These are phyloP conservation scores for Ophion obscuratus DNA, from an alignment of 2,888 invertebrate genomes.

Conservation along the genomic window DNA sequence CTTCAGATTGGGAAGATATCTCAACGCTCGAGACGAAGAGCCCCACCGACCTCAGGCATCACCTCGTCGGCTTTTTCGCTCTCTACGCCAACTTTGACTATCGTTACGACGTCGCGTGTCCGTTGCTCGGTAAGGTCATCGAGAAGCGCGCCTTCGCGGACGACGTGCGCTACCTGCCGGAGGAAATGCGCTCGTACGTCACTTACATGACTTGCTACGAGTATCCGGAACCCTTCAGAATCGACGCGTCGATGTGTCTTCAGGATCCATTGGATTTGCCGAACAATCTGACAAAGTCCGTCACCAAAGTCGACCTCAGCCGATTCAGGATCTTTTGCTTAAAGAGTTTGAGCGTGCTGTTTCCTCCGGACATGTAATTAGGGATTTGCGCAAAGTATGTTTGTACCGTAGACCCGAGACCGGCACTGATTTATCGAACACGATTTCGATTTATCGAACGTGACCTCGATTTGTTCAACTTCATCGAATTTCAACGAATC, in stretches of 20 bases:
- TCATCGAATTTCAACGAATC: background rate
- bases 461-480: background rate
- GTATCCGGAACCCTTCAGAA: constrained; percentile 80
- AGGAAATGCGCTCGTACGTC: constrained; percentile 83
- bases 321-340: constrained; percentile 58
- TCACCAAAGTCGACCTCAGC: constrained; percentile 66
- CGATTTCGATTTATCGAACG: background rate
- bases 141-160: constrained; percentile 82
- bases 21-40: background rate
- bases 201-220: constrained; percentile 71
- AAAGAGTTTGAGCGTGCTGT: constrained; percentile 31
- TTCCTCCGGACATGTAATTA: background rate
- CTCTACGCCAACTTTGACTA: constrained; percentile 84
- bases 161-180: constrained; percentile 75
- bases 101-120: constrained; percentile 81
- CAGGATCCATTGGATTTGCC: constrained; percentile 88
- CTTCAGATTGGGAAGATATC: constrained; percentile 70
- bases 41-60: constrained; percentile 69
- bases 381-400: too few relatives aligned
- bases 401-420: background rate
- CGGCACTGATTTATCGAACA: background rate
- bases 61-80: constrained; percentile 83
- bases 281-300: constrained; percentile 86
- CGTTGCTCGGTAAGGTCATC: constrained; percentile 83
- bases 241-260: constrained; percentile 84